A percentile compares a stretch with the other conserved stretches of the same genome.
Evolutionary conservation across 2,113 vertebrate genomes (phyloP).

Genomic region (Eubucco bourcierii): DNA sequence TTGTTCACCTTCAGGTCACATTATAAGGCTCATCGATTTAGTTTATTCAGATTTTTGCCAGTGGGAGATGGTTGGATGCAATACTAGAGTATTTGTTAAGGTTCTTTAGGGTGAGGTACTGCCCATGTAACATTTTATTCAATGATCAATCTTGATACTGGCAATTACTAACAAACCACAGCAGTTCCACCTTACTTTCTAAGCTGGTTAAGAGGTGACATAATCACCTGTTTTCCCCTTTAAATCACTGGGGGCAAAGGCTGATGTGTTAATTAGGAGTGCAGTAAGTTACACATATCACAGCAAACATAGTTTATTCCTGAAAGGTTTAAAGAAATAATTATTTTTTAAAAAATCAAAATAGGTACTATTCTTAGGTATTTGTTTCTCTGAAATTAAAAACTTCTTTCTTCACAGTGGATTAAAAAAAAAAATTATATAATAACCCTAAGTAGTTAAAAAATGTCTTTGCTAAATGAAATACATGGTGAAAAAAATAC

Average conservation of each 20-base stretch:
- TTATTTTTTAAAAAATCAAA: rapidly evolving
- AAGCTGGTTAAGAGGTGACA: background rate
- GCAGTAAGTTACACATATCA: background rate
- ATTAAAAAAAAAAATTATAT: background rate
- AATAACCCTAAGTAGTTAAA: background rate
- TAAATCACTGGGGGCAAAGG: background rate
- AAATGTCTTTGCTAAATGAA: background rate
- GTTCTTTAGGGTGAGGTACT: background rate
- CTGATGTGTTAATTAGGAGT: background rate
- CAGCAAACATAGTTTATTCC: background rate
- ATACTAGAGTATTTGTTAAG: background rate
- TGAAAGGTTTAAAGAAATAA: background rate
- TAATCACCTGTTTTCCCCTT: background rate
- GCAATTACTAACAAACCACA: background rate
- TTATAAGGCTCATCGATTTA: background rate
- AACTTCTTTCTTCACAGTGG: background rate
- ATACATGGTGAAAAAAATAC: background rate
- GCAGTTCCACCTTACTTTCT: background rate
- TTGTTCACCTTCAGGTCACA: background rate
- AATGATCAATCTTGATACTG: background rate
- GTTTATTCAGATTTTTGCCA: background rate
- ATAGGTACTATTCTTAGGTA: background rate
- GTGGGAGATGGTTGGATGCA: background rate
- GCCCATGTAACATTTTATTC: background rate
- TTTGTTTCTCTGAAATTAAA: background rate